Conservation (phyloP, 2,113 vertebrate species). For the Parotia lawesii region DNA sequence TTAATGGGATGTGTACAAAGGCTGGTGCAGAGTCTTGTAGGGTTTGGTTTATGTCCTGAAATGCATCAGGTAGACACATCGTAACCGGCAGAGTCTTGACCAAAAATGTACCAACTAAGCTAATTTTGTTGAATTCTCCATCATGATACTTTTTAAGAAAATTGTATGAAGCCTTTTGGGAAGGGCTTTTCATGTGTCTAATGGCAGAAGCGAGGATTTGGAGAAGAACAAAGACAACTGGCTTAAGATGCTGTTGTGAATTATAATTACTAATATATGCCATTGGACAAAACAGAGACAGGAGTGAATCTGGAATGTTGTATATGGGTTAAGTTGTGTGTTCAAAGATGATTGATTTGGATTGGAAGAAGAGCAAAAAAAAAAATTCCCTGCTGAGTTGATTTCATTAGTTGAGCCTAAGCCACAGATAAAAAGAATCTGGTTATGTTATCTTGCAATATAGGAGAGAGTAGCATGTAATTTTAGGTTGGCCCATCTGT, state of each 20-base stretch:
- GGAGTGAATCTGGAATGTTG: neutral
- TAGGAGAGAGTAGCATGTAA: neutral
- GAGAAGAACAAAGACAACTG: neutral
- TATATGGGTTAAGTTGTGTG: neutral
- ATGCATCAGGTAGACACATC: neutral
- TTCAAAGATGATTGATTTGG: neutral
- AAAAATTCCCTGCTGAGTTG: neutral
- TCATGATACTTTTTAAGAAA: neutral
- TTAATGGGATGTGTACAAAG: neutral
- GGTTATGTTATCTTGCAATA: neutral
- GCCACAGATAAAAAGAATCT: neutral
- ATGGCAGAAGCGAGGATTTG: neutral
- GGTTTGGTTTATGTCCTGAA: neutral
- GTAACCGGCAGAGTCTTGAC: neutral
- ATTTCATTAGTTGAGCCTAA: neutral
- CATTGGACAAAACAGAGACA: neutral
- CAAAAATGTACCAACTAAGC: neutral
- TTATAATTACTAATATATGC: neutral
- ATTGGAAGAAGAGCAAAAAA: neutral
- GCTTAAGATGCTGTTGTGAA: neutral
- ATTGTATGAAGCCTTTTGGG: neutral
- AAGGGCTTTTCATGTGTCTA: neutral
- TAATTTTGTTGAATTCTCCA: neutral
- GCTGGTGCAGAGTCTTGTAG: neutral
- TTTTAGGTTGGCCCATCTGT: neutral